phyloP scores from a whole-genome alignment of 2,797 vertebrate genomes.

The Austrolebias charrua region DNA sequence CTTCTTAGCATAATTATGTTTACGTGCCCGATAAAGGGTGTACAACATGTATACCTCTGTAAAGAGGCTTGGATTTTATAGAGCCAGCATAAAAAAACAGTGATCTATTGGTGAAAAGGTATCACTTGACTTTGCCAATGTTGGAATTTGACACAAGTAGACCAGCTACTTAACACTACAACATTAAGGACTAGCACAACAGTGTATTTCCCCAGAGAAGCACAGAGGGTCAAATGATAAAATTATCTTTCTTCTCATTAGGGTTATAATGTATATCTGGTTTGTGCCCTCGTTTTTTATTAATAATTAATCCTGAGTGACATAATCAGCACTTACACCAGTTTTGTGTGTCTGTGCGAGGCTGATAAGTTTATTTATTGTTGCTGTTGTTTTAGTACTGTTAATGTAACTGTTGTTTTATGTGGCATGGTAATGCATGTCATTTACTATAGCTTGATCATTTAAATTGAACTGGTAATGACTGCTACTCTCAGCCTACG shows the following conservation, averaged over 20 bases:
- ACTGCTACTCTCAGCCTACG: constrained; percentile 9
- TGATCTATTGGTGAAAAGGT: constrained; percentile 69
- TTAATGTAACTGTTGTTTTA: constrained; percentile 11
- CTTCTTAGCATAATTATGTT: constrained; percentile 7
- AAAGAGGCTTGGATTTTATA: constrained; percentile 43
- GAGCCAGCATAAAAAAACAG: constrained; percentile 17
- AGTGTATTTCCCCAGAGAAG: constrained; percentile 72
- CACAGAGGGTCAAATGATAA: constrained; percentile 70
- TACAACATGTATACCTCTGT: constrained; percentile 37
- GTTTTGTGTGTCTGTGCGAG: constrained; percentile 11
- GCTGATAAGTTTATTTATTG: constrained; percentile 14
- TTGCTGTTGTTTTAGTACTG: constrained; percentile 8
- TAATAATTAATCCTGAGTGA: constrained; percentile 75
- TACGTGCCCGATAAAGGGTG: constrained; percentile 15
- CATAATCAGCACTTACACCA: constrained; percentile 66
- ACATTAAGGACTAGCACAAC: constrained; percentile 75
- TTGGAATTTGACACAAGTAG: constrained; percentile 77
- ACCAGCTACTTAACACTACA: constrained; percentile 79
- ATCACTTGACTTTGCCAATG: constrained; percentile 77
- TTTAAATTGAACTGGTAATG: constrained; percentile 17
- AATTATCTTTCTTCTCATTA: constrained; percentile 73
- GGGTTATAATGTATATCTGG: constrained; percentile 69
- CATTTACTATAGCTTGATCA: neutral
- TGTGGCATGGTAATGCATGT: constrained; percentile 5
- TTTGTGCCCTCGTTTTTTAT: constrained; percentile 70